Evolutionary conservation across 2,113 vertebrate genomes (phyloP).

Genomic region (Fregata magnificens): DNA sequence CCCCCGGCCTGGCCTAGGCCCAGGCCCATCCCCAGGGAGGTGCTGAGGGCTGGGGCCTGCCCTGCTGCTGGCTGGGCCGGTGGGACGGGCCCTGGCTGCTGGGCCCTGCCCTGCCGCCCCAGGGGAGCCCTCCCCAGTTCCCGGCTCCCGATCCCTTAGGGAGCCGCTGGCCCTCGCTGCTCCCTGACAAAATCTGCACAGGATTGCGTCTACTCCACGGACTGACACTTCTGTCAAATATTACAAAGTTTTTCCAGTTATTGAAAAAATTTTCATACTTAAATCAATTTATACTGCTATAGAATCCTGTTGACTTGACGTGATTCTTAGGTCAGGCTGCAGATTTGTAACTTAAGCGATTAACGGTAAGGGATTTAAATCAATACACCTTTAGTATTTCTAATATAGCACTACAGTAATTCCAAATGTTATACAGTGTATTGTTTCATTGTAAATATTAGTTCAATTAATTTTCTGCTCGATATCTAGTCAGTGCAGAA

Average conservation of each 20-base stretch:
- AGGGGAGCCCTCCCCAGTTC: background rate
- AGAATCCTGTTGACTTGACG: background rate
- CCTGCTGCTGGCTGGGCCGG: background rate
- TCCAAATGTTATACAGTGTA: background rate
- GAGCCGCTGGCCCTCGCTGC: background rate
- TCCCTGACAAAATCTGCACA: background rate
- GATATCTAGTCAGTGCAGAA: background rate
- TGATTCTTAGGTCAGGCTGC: background rate
- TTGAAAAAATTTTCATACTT: background rate
- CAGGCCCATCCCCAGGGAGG: background rate
- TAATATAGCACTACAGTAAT: background rate
- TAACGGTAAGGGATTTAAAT: background rate
- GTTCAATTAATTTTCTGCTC: background rate
- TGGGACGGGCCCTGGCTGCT: background rate
- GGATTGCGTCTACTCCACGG: background rate
- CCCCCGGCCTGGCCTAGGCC: rapidly evolving
- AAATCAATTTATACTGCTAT: background rate
- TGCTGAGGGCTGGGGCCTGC: background rate
- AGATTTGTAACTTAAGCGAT: background rate
- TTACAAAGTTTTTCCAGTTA: background rate
- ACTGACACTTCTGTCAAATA: background rate
- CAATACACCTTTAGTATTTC: background rate
- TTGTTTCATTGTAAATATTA: background rate
- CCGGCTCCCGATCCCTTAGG: background rate
- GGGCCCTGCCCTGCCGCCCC: background rate